phyloP scores from a whole-genome alignment of 1,140 invertebrate species.

The Gryon sp. region DNA sequence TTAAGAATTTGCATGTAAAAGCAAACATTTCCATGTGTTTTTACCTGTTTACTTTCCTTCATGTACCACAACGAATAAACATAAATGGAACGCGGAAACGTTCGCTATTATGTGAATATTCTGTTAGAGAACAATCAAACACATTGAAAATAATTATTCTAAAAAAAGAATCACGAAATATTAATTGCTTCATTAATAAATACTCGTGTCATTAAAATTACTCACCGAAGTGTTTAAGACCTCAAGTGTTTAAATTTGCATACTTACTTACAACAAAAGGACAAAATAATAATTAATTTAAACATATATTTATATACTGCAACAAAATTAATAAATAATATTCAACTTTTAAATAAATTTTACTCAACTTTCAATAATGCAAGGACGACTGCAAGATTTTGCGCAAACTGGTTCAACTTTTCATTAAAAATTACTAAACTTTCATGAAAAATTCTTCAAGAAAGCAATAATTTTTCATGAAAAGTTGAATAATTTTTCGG shows the following conservation, averaged over 20 bases:
- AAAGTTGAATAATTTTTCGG: too few relatives aligned
- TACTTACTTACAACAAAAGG: too few relatives aligned
- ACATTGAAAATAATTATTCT: constrained; percentile 43
- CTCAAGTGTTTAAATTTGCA: not conserved
- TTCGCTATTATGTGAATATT: constrained; percentile 57
- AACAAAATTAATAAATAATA: too few relatives aligned
- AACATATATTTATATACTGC: too few relatives aligned
- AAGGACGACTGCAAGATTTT: too few relatives aligned
- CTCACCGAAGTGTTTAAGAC: not conserved
- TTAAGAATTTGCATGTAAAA: constrained; percentile 45
- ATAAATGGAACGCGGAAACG: constrained; percentile 57
- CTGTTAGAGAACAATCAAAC: constrained; percentile 52
- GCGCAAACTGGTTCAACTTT: too few relatives aligned
- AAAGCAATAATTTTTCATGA: too few relatives aligned
- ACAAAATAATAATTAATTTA: too few relatives aligned
- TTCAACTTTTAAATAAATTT: too few relatives aligned
- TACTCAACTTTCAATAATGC: too few relatives aligned
- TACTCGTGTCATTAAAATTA: not conserved
- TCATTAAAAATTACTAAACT: too few relatives aligned
- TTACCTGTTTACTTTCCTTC: constrained; percentile 47
- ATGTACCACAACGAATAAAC: constrained; percentile 51
- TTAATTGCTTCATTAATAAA: constrained; percentile 28
- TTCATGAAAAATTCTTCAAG: too few relatives aligned
- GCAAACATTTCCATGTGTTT: constrained; percentile 49
- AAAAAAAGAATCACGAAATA: constrained; percentile 27